These are phyloP conservation scores for Bradysia coprophila DNA, from an alignment of 1,140 invertebrate species.

Conservation along the genomic window DNA sequence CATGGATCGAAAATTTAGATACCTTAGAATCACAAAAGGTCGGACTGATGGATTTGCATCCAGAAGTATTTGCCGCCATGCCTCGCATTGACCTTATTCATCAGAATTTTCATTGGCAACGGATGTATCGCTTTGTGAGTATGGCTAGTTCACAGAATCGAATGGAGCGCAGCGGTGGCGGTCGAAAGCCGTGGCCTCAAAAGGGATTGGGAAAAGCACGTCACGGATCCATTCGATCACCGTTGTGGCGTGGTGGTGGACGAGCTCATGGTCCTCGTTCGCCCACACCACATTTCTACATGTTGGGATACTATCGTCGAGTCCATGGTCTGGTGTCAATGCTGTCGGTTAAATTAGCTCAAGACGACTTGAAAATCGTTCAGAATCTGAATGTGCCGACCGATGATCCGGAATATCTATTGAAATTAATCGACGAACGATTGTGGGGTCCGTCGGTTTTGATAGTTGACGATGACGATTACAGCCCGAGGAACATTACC, in stretches of 20 bases:
- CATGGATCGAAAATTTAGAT: constrained; percentile 83
- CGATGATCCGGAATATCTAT: constrained; percentile 59
- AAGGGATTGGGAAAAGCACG: constrained; percentile 79
- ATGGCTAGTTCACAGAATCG: constrained; percentile 53
- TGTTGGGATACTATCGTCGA: constrained; percentile 62
- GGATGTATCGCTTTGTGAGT: constrained; percentile 57
- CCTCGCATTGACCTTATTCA: constrained; percentile 81
- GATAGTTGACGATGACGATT: constrained; percentile 74
- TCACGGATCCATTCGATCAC: constrained; percentile 80
- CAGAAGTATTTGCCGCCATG: constrained; percentile 60
- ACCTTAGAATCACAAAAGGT: constrained; percentile 60
- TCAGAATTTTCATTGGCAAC: constrained; percentile 80
- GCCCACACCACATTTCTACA: constrained; percentile 78
- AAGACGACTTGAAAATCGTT: constrained; percentile 89
- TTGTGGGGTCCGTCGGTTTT: constrained; percentile 93
- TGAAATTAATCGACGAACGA: constrained; percentile 60
- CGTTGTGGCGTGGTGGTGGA: constrained; percentile 66
- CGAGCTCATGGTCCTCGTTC: constrained; percentile 73
- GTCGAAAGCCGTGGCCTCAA: constrained; percentile 87
- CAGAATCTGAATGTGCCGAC: constrained; percentile 70
- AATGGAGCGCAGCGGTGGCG: constrained; percentile 73
- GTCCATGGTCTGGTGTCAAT: constrained; percentile 62
- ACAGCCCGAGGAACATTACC: constrained; percentile 74
- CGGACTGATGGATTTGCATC: constrained; percentile 74
- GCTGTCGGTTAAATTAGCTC: constrained; percentile 79